Evolutionary conservation across 1,140 invertebrate genomes (phyloP), one percentile per base, ranked within the genome.

Genomic region (Drosophila triauraria): DNA sequence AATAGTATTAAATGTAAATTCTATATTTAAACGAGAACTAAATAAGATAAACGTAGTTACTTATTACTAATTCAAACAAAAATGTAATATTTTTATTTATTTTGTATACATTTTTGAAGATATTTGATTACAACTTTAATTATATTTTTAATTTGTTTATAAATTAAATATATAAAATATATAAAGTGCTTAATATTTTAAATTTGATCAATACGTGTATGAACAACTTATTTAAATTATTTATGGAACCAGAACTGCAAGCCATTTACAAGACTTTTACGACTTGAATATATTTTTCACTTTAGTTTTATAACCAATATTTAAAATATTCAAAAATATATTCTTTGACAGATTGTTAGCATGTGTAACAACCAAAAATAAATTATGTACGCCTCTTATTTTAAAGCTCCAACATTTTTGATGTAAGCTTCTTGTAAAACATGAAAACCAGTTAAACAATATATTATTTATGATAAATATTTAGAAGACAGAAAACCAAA

Each of bases 381-480:
- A 54, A 15, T 38, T 54, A 54, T 54, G 20, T 13, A 54, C 51
- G 38, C 17, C 51, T 35, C 17, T 7, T 13, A 13, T 0, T 20
- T 12, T 20, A 53, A 20, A 20, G 30, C n/a, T 2, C n/a, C 3
- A 54, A 54, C 4, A 38, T 9, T 8, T 4, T 54, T 8, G 3
- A 38, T 54, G 51, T 54, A 54, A 38, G 12, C 32, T 38, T 38
- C 51, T 9, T 54, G 51, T 38, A 38, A 54, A 23, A 38, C 51
- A 54, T 38, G 7, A 38, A 38, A 54, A 23, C 7, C 8, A 38
- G 20, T 9, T 53, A 9, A 35, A 13, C 2, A 51, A 32, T 23
- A 20, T 35, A 8, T 13, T 13, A 35, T 3, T 13, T 38, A 38
- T n/a, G 2, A 5, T 9, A 0, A 35, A 8, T 13, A n/a, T 0